Percentiles rank a stretch among this genome's conserved stretches.
phyloP scores from a whole-genome alignment of 2,888 invertebrate species.

The Dione vanillae region DNA sequence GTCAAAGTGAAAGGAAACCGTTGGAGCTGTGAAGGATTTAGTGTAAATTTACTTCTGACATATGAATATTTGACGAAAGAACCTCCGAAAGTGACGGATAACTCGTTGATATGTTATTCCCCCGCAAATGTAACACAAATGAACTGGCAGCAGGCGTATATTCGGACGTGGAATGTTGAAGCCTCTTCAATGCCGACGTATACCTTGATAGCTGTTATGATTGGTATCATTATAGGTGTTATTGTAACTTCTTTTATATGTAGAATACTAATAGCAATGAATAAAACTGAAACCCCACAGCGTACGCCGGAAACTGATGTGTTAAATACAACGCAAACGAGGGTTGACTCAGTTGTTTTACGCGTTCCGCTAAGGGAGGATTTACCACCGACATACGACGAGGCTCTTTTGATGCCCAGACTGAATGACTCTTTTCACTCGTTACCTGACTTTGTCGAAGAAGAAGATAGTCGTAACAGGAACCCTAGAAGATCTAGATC shows the following conservation, averaged over 20 bases:
- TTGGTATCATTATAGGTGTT: slow-evolving; percentile 82
- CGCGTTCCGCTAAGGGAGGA: slow-evolving; percentile 71
- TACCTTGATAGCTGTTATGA: slow-evolving; percentile 81
- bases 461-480: slow-evolving; percentile 56
- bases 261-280: slow-evolving; percentile 77
- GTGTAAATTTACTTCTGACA: slow-evolving; percentile 82
- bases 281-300: slow-evolving; percentile 62
- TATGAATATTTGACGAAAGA: slow-evolving; percentile 85
- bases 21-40: slow-evolving; percentile 89
- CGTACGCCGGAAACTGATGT: slow-evolving; percentile 72
- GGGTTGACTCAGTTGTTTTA: slow-evolving; percentile 65
- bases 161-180: slow-evolving; percentile 84
- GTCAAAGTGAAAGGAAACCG: slow-evolving; percentile 88
- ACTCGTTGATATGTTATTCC: slow-evolving; percentile 86
- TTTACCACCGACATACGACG: slow-evolving; percentile 89
- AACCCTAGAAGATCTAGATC: slow-evolving; percentile 74
- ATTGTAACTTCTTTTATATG: slow-evolving; percentile 84
- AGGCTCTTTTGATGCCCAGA: slow-evolving; percentile 89
- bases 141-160: slow-evolving; percentile 88
- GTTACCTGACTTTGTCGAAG: slow-evolving; percentile 75
- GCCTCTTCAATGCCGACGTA: slow-evolving; percentile 72
- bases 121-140: slow-evolving; percentile 86
- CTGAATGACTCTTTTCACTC: slow-evolving; percentile 86
- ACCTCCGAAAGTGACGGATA: slow-evolving; percentile 77
- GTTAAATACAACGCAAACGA: slow-evolving; percentile 59